Evolutionary conservation across 2,888 invertebrate species (phyloP).

Genomic region (Orchesellides sinensis): DNA sequence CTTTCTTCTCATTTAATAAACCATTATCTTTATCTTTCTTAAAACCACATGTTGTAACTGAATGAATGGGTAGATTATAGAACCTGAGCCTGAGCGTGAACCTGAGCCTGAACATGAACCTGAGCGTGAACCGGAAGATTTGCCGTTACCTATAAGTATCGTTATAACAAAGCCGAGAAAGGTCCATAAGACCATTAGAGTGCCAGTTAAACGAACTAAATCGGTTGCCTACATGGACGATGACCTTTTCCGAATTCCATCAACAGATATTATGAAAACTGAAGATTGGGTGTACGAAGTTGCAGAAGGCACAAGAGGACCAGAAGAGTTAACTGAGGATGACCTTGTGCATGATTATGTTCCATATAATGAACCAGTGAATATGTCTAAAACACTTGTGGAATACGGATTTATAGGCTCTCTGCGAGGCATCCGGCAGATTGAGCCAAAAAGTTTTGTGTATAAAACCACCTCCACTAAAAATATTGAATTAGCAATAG

Average conservation of each 20-base stretch:
- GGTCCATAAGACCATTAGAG: too few species aligned
- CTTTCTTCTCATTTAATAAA: too few species aligned
- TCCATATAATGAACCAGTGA: not conserved
- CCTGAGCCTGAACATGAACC: not conserved
- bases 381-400: not conserved
- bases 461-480: conserved; percentile 33
- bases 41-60: too few species aligned
- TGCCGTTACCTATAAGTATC: too few species aligned
- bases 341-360: conserved; percentile 34
- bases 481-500: conserved; percentile 16
- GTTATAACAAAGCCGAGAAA: too few species aligned
- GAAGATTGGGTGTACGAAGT: conserved; percentile 49
- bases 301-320: not conserved
- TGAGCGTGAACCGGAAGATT: not conserved
- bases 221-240: too few species aligned
- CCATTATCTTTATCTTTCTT: too few species aligned
- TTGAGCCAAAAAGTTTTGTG: conserved; percentile 31
- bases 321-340: conserved; percentile 16
- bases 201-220: too few species aligned
- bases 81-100: not conserved
- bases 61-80: not conserved
- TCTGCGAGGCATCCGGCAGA: conserved; percentile 38
- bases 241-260: conserved; percentile 55
- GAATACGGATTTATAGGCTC: conserved; percentile 48
- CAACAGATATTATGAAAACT: conserved; percentile 53